phyloP scores from a whole-genome alignment of 2,113 vertebrate genomes.

The Charadrius vociferus region DNA sequence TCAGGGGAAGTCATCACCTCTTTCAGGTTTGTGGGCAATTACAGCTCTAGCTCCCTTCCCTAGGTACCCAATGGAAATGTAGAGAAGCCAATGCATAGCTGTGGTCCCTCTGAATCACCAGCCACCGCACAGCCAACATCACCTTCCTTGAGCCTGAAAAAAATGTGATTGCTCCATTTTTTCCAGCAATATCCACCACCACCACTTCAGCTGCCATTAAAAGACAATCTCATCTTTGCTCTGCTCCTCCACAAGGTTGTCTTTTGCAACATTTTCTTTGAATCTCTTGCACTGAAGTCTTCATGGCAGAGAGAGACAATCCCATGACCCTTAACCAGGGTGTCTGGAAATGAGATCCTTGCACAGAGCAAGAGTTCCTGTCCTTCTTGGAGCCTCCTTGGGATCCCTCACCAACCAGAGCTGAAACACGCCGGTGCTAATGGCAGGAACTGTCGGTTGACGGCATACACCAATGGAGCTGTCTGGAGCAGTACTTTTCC shows the following conservation, averaged over 20 bases:
- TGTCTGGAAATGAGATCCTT: neutral
- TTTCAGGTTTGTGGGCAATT: neutral
- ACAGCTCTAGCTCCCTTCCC: neutral
- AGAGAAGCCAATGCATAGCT: neutral
- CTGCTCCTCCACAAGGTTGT: neutral
- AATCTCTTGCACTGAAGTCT: neutral
- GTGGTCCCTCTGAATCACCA: neutral
- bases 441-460: too few relatives aligned
- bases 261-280: neutral
- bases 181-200: neutral
- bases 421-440: too few relatives aligned
- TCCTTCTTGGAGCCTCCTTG: neutral
- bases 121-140: neutral
- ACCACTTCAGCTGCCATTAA: neutral
- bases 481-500: neutral
- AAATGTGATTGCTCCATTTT: neutral
- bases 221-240: neutral
- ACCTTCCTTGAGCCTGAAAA: neutral
- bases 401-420: neutral
- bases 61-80: neutral
- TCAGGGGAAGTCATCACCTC: neutral
- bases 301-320: neutral
- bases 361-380: neutral
- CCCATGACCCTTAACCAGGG: neutral
- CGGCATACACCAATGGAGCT: rapidly evolving